Evolutionary conservation across 2,797 vertebrate species (phyloP), one percentile per base, ranked within the genome.

Genomic region (Chiloscyllium punctatum): DNA sequence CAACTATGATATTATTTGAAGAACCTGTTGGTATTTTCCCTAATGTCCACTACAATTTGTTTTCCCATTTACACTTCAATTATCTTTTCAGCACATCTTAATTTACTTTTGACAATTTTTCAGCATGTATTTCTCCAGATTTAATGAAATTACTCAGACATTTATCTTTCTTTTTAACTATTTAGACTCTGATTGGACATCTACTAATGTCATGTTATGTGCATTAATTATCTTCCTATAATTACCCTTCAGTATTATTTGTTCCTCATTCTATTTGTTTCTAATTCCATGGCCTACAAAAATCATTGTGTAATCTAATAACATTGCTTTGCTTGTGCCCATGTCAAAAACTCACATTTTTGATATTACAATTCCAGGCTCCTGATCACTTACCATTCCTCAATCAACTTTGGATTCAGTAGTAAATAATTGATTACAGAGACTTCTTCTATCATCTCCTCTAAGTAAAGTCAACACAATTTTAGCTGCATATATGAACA

Each of bases 61-160:
- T 95, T 94, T 92, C 74, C 42, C 16, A 95, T 95, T 95, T 95
- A 95, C 23, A 33, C 94, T 66, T 95, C 94, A 95, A 77, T 95
- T 74, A 95, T 77, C 16, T 53, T 95, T 95, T 77, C n/a, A 33
- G 23, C 30, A 42, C 33, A 23, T 77, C 71, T n/a, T 77, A 77
- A 95, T 95, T 95, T 77, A 48, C 48, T 72, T 71, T 95, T 77
- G 71, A 51, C 51, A 77, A 18, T 48, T 95, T 95, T 51, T 48
- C 30, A 33, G 27, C 33, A 68, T 92, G 62, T 66, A 57, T 74
- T 77, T 53, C 68, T 91, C 94, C 71, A 53, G 94, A 48, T 33
- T 95, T 92, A 27, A 74, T 72, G 7, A 53, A 95, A 72, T 72
- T 15, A 77, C 48, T 48, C 42, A 33, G 33, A 33, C 30, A 33